Percentiles rank a stretch among this genome's conserved stretches.
Conservation (phyloP, 2,113 vertebrate species). For the Anolis sagrei region DNA sequence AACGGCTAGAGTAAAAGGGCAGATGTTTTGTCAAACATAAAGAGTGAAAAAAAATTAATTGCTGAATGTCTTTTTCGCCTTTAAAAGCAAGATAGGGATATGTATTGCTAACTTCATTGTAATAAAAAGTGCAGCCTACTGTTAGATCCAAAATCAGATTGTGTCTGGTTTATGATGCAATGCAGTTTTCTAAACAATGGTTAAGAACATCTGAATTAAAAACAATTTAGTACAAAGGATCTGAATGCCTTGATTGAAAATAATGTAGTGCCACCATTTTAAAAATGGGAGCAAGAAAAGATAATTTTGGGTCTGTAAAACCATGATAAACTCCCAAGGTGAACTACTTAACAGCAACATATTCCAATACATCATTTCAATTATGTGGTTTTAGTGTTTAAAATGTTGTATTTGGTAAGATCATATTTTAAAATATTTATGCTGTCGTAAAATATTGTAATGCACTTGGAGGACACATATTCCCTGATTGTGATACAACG, state of each 20-base stretch:
- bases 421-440: background rate
- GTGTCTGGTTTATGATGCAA: background rate
- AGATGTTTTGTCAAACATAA: constrained; percentile 6
- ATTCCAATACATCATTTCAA: background rate
- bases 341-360: background rate
- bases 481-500: background rate
- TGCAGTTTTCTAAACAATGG: too few species aligned
- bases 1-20: constrained; percentile 28
- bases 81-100: background rate
- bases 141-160: background rate
- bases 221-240: too few species aligned
- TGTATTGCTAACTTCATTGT: background rate
- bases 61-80: background rate
- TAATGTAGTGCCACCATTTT: background rate
- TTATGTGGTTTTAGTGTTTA: background rate
- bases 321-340: background rate
- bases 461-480: background rate
- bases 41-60: background rate
- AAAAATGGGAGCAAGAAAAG: background rate
- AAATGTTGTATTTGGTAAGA: constrained; percentile 13
- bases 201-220: too few species aligned
- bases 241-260: background rate
- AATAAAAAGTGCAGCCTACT: background rate
- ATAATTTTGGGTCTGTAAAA: background rate
- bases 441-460: background rate